A percentile compares a stretch with the other conserved stretches of the same genome.
These are phyloP conservation scores for Hippocampus zosterae DNA, from an alignment of 2,113 vertebrate species.

Conservation along the genomic window DNA sequence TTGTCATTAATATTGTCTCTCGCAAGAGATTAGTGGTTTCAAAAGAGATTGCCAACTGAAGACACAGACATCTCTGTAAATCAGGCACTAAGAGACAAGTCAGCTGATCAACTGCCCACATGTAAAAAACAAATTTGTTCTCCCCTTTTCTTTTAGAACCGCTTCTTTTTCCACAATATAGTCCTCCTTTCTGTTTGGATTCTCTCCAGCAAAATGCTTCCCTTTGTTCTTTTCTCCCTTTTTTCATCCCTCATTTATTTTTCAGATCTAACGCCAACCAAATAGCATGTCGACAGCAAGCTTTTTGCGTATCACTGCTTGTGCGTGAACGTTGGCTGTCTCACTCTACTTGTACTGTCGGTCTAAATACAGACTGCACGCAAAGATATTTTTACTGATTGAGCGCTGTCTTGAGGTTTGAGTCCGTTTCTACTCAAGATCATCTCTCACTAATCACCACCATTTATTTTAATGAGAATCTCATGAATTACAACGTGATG, in stretches of 20 bases:
- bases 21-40: too few species aligned
- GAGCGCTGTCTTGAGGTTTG: constrained; percentile 14
- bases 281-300: constrained; percentile 24
- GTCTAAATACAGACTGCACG: constrained; percentile 12
- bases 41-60: too few species aligned
- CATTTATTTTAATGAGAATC: constrained; percentile 42
- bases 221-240: constrained; percentile 42
- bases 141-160: too few species aligned
- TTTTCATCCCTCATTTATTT: constrained; percentile 53
- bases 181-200: constrained; percentile 11
- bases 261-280: constrained; percentile 31
- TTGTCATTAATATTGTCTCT: too few species aligned
- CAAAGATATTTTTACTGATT: constrained; percentile 15
- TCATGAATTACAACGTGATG: constrained; percentile 30
- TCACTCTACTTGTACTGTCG: constrained; percentile 11
- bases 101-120: too few species aligned
- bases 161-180: constrained; percentile 4
- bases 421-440: constrained; percentile 8
- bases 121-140: too few species aligned
- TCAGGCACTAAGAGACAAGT: too few species aligned
- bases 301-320: constrained; percentile 14
- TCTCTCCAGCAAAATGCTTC: constrained; percentile 18
- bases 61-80: too few species aligned
- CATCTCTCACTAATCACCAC: constrained; percentile 27
- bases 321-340: constrained; percentile 14